Conservation (phyloP, 2,888 invertebrate genomes). For the Xiphydria camelus region DNA sequence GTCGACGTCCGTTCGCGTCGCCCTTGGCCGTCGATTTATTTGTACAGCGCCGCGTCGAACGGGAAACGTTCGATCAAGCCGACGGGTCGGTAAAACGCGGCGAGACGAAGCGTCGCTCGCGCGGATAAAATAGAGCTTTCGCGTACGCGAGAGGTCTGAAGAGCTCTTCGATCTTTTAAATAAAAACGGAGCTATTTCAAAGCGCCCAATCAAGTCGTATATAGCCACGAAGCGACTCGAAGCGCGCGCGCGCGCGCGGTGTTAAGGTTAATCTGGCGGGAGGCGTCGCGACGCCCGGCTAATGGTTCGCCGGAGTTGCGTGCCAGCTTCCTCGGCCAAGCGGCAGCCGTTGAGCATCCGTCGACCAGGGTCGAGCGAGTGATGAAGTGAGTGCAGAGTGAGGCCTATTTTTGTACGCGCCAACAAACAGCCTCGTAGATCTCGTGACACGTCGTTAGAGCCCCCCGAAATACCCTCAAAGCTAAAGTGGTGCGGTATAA, state of each 20-base stretch:
- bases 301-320: conserved; percentile 34
- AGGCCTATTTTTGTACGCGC: conserved; percentile 51
- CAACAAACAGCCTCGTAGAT: conserved; percentile 50
- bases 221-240: conserved; percentile 8
- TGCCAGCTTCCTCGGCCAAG: conserved; percentile 37
- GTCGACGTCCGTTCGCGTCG: too few relatives aligned
- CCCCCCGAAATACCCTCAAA: conserved; percentile 33
- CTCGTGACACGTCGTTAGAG: conserved; percentile 45
- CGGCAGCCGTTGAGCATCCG: conserved; percentile 28
- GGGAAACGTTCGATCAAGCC: too few relatives aligned
- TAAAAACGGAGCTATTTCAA: too few relatives aligned
- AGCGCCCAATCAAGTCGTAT: conserved; percentile 22
- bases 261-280: conserved; percentile 40
- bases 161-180: too few relatives aligned
- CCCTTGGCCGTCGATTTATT: too few relatives aligned
- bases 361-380: conserved; percentile 31
- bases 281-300: conserved; percentile 37
- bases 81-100: too few relatives aligned
- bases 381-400: conserved; percentile 53
- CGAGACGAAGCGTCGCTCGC: too few relatives aligned
- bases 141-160: too few relatives aligned
- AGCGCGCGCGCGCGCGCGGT: too few relatives aligned
- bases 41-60: too few relatives aligned
- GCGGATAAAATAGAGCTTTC: too few relatives aligned
- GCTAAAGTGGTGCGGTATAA: conserved; percentile 20